Evolutionary conservation across 1,140 invertebrate species (phyloP), one percentile per base, ranked within the genome.

Genomic region (Chymomyza costata): DNA sequence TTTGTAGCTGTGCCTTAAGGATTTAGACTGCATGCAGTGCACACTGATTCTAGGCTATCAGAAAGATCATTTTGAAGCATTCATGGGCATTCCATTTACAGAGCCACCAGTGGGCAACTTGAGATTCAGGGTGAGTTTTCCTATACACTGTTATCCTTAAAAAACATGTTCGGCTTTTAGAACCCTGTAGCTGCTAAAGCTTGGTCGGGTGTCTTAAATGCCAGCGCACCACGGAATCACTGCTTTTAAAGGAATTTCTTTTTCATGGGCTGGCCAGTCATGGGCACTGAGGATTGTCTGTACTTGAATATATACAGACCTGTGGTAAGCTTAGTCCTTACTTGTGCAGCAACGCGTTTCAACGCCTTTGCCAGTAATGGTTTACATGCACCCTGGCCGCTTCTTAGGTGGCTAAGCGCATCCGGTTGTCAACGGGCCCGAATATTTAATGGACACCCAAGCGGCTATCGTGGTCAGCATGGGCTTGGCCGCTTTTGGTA

Each of bases 271-370:
- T 19, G 2, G 1, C 18, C 8, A 18, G 19, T 64, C 1, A 14
- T 7, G 0, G 85, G 84, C 7, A 19, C 55, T 13, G 89, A 90
- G 65, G 89, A 90, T 64, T 90, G 89, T 61, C 65, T 90, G 0
- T 89, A 87, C 65, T 64, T 90, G 15, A 90, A 90, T 64, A 85
- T 90, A 13, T 90, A 89, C 74, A 71, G 86, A 28, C 89, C 89
- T 14, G n/a, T n/a, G n/a, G n/a, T n/a, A n/a, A n/a, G 53, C n/a
- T n/a, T n/a, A n/a, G n/a, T n/a, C n/a, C n/a, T n/a, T n/a, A n/a
- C n/a, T n/a, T n/a, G n/a, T n/a, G n/a, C 5, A 34, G 13, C 7
- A 34, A 6, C 31, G 31, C 31, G 13, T n/a, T 59, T 10, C 17
- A 7, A 16, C 35, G 16, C 7, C 13, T 1, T 38, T 59, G 14